Evolutionary conservation across 2,888 invertebrate genomes (phyloP).

Genomic region (Maniola hyperantus): DNA sequence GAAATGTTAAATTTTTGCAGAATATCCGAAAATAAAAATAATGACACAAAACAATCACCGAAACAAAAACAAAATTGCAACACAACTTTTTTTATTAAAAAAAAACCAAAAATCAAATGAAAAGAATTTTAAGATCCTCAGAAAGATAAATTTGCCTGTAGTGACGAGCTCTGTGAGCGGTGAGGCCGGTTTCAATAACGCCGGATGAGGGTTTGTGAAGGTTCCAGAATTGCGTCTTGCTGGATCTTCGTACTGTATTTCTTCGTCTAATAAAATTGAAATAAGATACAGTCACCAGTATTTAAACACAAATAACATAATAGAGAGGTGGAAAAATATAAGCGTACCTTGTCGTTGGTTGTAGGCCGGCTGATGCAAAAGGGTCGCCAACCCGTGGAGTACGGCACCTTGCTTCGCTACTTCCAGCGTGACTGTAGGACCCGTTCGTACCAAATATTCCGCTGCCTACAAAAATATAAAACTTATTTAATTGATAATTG

Average conservation of each 20-base stretch:
- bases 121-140: conserved; percentile 21
- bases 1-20: neutral
- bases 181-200: conserved; percentile 65
- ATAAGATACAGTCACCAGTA: neutral
- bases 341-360: conserved; percentile 66
- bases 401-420: conserved; percentile 99
- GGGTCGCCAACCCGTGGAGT: conserved; percentile 96
- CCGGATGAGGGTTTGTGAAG: conserved; percentile 73
- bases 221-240: conserved; percentile 73
- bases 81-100: neutral
- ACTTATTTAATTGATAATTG: neutral
- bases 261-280: conserved; percentile 48
- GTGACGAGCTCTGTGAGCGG: conserved; percentile 77
- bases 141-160: conserved; percentile 62
- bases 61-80: conserved; percentile 23
- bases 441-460: conserved; percentile 96
- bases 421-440: conserved; percentile 95
- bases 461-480: conserved; percentile 87
- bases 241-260: conserved; percentile 63
- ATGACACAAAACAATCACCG: neutral
- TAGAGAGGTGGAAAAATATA: neutral
- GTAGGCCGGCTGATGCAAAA: conserved; percentile 91
- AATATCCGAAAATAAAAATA: neutral
- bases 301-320: neutral
- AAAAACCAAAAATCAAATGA: neutral